Base-by-base conservation (phyloP, 2,113 vertebrate species). In the Cebidichthys violaceus region DNA sequence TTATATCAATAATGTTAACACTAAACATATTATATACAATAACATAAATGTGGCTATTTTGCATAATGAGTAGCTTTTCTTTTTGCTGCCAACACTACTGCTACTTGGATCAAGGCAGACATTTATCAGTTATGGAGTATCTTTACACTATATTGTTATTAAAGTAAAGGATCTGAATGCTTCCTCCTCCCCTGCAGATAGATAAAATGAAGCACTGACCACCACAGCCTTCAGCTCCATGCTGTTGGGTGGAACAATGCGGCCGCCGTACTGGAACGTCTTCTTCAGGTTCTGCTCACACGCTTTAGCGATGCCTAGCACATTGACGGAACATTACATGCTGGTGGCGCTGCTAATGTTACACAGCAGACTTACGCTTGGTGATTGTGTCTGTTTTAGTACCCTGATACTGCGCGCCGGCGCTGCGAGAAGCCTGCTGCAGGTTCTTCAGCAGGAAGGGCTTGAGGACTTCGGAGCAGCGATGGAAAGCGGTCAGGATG, bases 181-280 rank as follows among this genome's bases (percentile, higher is more conserved):
- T 70, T 57, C 10, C 31, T 74, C 22, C 47, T 31, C 27, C 18
- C 5, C 6, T 14, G 31, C 6, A 54, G 66, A 14, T 33, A 47
- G 66, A 85, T 20, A 31, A 39, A 31, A 33, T 9, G 9, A 33
- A 18, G 27, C 37, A 75, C 97, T 96, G 88, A 99, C 98, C 98
- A 99, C 93, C 95, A 99, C 96, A 75, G 98, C 98, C 84, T 95
- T 97, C 60, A 99, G 96, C 93, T 99, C 98, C 94, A 96, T 97
- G 93, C 77, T 95, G 93, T 95, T 96, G 57, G 98, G 98, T 47
- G 95, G 91, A 82, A 97, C 94, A 3, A 89, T 88, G 4, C 98
- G 96, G 6, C 98, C 98, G 0, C 98, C 97, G 0, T 95, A 97
- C 89, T 93, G 95, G 82, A 96, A 94, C 0, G 98, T 99, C 88